Evolutionary conservation across 2,797 vertebrate genomes (phyloP).

Genomic region (Coendou prehensilis): DNA sequence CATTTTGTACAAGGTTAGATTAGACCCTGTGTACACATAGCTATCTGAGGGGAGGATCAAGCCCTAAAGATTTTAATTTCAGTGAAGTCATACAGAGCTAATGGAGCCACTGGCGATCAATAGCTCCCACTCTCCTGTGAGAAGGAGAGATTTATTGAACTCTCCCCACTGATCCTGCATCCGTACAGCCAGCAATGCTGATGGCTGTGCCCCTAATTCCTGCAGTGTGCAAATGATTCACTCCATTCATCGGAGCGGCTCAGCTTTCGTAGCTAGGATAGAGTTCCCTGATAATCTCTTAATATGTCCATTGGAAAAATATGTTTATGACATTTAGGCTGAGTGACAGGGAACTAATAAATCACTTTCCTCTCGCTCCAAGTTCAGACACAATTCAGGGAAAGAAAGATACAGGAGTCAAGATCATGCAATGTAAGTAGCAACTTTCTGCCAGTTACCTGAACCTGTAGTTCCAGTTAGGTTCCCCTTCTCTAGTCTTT

Average conservation of each 20-base stretch:
- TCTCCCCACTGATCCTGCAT: slow-evolving; percentile 72
- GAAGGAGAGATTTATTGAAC: slow-evolving; percentile 80
- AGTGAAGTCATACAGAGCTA: slow-evolving; percentile 84
- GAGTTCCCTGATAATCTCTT: slow-evolving; percentile 70
- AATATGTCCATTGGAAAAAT: slow-evolving; percentile 65
- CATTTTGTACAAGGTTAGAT: slow-evolving; percentile 69
- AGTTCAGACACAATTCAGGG: neutral
- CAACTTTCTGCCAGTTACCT: neutral
- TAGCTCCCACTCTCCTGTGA: slow-evolving; percentile 78
- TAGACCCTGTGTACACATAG: slow-evolving; percentile 73
- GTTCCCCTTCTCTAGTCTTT: neutral
- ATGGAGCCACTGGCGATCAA: slow-evolving; percentile 82
- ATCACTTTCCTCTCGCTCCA: slow-evolving; percentile 52
- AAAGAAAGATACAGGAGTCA: slow-evolving; percentile 16
- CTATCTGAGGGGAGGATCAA: slow-evolving; percentile 77
- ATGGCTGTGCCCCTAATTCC: slow-evolving; percentile 14
- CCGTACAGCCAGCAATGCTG: slow-evolving; percentile 65
- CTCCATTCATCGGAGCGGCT: slow-evolving; percentile 38
- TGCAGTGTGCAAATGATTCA: slow-evolving; percentile 53
- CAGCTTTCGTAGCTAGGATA: slow-evolving; percentile 32
- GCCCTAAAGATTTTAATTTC: slow-evolving; percentile 84
- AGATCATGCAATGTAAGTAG: neutral
- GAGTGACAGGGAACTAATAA: slow-evolving; percentile 66
- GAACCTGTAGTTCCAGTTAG: neutral
- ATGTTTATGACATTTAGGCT: slow-evolving; percentile 66